Evolutionary conservation across 2,113 vertebrate species (phyloP).

Genomic region (Semnornis frantzii): DNA sequence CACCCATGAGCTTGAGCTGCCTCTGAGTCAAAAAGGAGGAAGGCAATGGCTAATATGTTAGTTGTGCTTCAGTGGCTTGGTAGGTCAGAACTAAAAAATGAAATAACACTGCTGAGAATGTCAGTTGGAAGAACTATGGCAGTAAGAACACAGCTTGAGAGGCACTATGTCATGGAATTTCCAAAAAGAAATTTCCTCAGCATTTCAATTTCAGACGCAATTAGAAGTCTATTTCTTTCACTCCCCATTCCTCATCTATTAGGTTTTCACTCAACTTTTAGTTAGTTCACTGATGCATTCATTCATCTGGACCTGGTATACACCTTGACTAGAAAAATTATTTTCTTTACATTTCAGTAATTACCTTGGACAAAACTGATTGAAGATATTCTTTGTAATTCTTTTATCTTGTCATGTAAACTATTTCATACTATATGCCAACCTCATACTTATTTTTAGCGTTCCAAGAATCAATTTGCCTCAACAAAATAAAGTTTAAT

Average conservation of each 20-base stretch:
- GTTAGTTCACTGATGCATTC: neutral
- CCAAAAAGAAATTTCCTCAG: neutral
- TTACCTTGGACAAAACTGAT: neutral
- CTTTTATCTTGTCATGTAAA: neutral
- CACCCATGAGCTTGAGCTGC: neutral
- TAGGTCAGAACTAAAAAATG: neutral
- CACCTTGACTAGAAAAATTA: neutral
- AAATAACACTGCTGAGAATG: neutral
- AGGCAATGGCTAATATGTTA: neutral
- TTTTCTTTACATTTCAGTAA: neutral
- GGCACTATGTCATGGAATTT: neutral
- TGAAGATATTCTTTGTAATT: neutral
- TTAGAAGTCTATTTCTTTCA: neutral
- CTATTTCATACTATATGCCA: neutral
- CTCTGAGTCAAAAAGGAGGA: neutral
- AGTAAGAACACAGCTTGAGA: neutral
- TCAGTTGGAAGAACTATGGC: neutral
- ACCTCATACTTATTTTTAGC: neutral
- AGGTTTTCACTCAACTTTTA: neutral
- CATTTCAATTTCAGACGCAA: neutral
- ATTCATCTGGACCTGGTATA: neutral
- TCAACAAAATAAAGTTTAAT: neutral
- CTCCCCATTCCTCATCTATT: neutral
- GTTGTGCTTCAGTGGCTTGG: neutral
- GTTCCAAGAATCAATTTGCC: neutral